Evolutionary conservation across 2,888 invertebrate species (phyloP), one percentile per base, ranked within the genome.

Genomic region (Drosophila kanekoi): DNA sequence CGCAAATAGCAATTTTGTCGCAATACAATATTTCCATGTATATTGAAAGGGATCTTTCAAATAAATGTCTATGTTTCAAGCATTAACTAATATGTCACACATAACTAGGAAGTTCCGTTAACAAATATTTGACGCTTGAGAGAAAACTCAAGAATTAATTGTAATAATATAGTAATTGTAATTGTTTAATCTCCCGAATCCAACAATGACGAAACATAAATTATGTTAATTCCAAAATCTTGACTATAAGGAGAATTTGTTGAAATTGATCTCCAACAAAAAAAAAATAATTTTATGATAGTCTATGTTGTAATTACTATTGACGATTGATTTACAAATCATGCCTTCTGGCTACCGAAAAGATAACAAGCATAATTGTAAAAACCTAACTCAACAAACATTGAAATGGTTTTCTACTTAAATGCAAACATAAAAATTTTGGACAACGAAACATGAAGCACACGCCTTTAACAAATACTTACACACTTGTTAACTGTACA

Each of bases 361-460:
- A 2, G 20, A 33, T 14, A 16, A 18, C 8, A 32, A 23, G 8
- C n/a, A 35, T 20, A 53, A 13, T 6, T 32, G 23, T 38, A 45
- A 20, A 23, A 18, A 38, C 1, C 20, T 28, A 47, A 38, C n/a
- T 6, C 16, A 38, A 43, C 8, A 45, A 16, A 38, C 10, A 35
- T 16, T 32, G 18, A 63, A 57, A 40, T 57, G 18, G 4, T 23
- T 38, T 28, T 45, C 38, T 11, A 9, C 28, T 44, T 62, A 63
- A 70, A 37, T n/a, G 16, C 16, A 44, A 56, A 13, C n/a, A 40
- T 58, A 43, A 40, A 43, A 32, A 37, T 28, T 53, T 48, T 59
- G 45, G 81, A 73, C 85, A 87, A 76, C 75, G 81, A 87, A 81
- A 64, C 73, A 66, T 64, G 45, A 33, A 64, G 54, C 33, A 52